Percentiles rank a stretch among this genome's conserved stretches.
phyloP scores from a whole-genome alignment of 2,888 invertebrate species.

The Oxytorus armatus region DNA sequence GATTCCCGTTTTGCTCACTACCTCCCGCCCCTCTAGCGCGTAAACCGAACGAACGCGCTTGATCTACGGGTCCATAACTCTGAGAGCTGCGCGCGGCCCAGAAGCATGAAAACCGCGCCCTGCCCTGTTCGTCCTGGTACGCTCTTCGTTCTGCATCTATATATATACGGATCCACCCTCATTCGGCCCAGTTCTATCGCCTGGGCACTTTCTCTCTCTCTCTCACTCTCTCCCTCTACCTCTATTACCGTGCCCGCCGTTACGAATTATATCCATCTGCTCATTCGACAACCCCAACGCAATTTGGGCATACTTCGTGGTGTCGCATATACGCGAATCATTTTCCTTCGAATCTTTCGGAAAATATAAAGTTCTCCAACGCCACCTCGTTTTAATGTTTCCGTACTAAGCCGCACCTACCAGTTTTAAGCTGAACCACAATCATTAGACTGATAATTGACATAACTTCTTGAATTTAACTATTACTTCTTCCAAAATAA shows the following conservation, averaged over 20 bases:
- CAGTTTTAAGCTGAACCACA: not conserved
- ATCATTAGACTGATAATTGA: not conserved
- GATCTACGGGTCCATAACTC: constrained; percentile 81
- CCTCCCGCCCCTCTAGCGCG: constrained; percentile 51
- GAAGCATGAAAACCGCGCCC: constrained; percentile 65
- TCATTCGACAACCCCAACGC: constrained; percentile 17
- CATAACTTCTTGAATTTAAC: not conserved
- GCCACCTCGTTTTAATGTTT: too few species aligned
- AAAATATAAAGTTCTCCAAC: not conserved
- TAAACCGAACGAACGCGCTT: constrained; percentile 75
- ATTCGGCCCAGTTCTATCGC: constrained; percentile 44
- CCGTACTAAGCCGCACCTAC: not conserved
- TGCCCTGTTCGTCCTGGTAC: constrained; percentile 56
- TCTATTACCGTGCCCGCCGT: constrained; percentile 23
- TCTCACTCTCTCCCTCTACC: constrained; percentile 15
- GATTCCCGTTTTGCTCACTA: constrained; percentile 58
- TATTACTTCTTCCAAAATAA: too few species aligned
- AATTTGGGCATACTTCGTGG: constrained; percentile 35
- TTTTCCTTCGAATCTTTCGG: not conserved
- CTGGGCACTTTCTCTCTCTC: constrained; percentile 18
- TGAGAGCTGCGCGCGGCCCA: constrained; percentile 66
- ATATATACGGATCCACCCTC: constrained; percentile 41
- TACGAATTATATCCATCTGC: constrained; percentile 50
- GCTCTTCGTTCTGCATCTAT: constrained; percentile 42
- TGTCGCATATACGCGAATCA: not conserved